Base-by-base conservation (phyloP, 2,888 invertebrate genomes). In the Drosophila robusta region DNA sequence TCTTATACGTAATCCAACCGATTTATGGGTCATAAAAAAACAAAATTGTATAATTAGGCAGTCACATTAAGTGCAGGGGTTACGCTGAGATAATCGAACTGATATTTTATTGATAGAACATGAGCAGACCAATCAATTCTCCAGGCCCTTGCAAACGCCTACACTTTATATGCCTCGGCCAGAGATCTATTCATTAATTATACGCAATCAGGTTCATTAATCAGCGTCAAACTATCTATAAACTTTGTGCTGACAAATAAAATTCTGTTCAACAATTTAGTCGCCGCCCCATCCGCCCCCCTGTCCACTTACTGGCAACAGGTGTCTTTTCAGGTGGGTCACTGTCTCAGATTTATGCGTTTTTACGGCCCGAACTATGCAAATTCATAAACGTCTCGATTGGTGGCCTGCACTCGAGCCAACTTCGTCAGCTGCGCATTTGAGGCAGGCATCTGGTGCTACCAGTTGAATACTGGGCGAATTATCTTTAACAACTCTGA, bases 61-160 rank as follows among this genome's bases (percentile, higher is more conserved):
- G 11, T 39, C 18, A 14, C 12, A 56, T 39, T n/a, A 56, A 2
- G 39, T 36, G n/a, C 50, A 54, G 46, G 32, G 61, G 39, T 32
- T 32, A 34, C 34, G 62, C 57, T 71, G 61, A 76, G 66, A 46
- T 62, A 74, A 74, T 76, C 61, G 52, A 66, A 44, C 58, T 44
- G 61, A 44, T 62, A 74, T 66, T 61, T n/a, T 4, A 36, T 16
- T 29, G 46, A 66, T 49, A 12, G 39, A 16, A 32, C 16, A n/a
- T 18, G 26, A 39, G 0, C 1, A 12, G 3, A 4, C 11, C 32
- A 3, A 32, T 11, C 3, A 32, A 32, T 32, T 14, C 5, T 26
- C 1, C 3, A 4, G 12, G 34, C 45, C n/a, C 24, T n/a, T 22
- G 22, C 24, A 36, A 24, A 26, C 44, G 34, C 26, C 14, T 38